Evolutionary conservation across 2,113 vertebrate species (phyloP), one percentile per base, ranked within the genome.

Genomic region (Rhinopomastus cyanomelas): DNA sequence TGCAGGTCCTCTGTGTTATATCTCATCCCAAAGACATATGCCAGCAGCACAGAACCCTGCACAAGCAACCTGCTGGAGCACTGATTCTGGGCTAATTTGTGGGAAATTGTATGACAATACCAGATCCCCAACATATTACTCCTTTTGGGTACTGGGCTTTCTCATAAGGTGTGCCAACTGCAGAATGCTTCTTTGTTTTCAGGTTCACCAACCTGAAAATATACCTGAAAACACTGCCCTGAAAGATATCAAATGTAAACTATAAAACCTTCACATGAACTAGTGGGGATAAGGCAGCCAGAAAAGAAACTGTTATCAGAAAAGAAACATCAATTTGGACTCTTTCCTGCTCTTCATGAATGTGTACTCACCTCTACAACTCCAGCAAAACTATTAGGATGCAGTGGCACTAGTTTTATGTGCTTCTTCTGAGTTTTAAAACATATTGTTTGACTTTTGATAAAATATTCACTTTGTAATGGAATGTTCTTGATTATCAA

Each of bases 401-500:
- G 52, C 39, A 84, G 92, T 30, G 48, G 9, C 61, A 88, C 29
- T 83, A n/a, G 12, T 67, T 96, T 92, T 86, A 95, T 95, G 86
- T 69, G 20, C n/a, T 81, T 80, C 55, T 64, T 91, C 52, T 87
- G 68, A 92, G 95, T 96, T 95, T 94, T 79, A 78, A 95, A 96
- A 93, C 53, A 90, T 65, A 86, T 67, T 94, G 53, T 93, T 96
- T 96, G 85, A 96, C 62, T 96, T 96, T 64, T 95, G 55, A 94
- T 89, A 87, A 96, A 95, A 96, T 91, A 95, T 79, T 92, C 66
- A 85, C 85, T 96, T 95, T 94, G 74, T 92, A 87, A 96, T 61
- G 74, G 57, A 92, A 86, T 85, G 30, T 52, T 93, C 87, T 94
- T 93, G 62, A 93, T 94, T 96, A 93, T 48, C 64, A 67, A 92